Conservation (phyloP, 2,888 invertebrate species). For the Idaea straminata region DNA sequence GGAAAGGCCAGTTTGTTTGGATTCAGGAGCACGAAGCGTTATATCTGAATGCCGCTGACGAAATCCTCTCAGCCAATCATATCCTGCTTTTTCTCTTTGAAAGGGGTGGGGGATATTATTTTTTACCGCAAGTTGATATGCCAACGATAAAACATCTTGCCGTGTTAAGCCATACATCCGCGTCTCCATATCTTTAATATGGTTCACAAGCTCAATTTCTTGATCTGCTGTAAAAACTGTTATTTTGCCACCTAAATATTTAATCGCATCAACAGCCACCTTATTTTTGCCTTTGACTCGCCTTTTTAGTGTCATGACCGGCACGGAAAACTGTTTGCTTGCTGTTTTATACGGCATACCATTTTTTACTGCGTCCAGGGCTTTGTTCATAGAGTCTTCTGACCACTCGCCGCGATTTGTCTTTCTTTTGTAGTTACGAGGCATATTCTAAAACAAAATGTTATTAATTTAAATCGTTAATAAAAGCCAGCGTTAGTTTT, state of each 20-base stretch:
- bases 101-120: too few species aligned
- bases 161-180: slow-evolving; percentile 25
- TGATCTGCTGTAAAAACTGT: slow-evolving; percentile 28
- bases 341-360: slow-evolving; percentile 13
- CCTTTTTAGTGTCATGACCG: slow-evolving; percentile 24
- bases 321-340: slow-evolving; percentile 21
- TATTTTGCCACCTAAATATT: slow-evolving; percentile 23
- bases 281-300: slow-evolving; percentile 22
- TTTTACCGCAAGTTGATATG: slow-evolving; percentile 10
- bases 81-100: slow-evolving; percentile 23
- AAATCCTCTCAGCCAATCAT: slow-evolving; percentile 30
- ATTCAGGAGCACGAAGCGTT: slow-evolving; percentile 22
- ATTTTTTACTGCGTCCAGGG: slow-evolving; percentile 13
- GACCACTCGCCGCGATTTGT: too few species aligned
- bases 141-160: slow-evolving; percentile 13
- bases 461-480: too few species aligned
- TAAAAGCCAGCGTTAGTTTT: too few species aligned
- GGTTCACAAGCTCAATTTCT: slow-evolving; percentile 22
- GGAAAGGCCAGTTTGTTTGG: slow-evolving; percentile 13
- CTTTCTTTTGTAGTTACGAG: too few species aligned
- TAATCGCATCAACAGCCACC: slow-evolving; percentile 18
- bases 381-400: too few species aligned
- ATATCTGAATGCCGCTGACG: slow-evolving; percentile 25
- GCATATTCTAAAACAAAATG: too few species aligned
- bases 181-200: slow-evolving; percentile 25